phyloP scores from a whole-genome alignment of 2,888 invertebrate genomes.

The Apantesis nais region DNA sequence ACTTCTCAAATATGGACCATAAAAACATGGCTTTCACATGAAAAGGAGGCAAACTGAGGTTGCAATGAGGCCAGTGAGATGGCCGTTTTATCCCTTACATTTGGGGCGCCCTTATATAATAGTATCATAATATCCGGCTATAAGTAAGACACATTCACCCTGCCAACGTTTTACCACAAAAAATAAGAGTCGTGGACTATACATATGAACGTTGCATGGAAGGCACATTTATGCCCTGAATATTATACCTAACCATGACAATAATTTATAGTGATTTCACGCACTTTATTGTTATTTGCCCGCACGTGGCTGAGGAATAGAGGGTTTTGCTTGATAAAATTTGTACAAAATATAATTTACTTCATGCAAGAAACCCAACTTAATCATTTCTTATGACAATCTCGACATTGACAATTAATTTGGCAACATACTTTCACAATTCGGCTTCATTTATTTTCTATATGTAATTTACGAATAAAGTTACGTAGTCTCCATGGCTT shows the following conservation, averaged over 20 bases:
- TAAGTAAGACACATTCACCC: not conserved
- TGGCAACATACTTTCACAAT: not conserved
- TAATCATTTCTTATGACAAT: not conserved
- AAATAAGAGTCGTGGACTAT: slow-evolving; percentile 3
- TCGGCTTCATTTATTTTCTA: not conserved
- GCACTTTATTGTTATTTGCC: slow-evolving; percentile 51
- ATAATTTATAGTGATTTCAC: slow-evolving; percentile 15
- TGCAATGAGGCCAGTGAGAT: not conserved
- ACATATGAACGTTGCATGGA: not conserved
- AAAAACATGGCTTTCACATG: not conserved
- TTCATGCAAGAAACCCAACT: not conserved
- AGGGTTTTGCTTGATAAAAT: slow-evolving; percentile 8
- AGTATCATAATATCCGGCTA: not conserved
- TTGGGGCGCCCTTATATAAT: not conserved
- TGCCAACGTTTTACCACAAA: slow-evolving; percentile 8
- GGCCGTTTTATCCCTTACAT: not conserved
- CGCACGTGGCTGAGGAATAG: slow-evolving; percentile 13
- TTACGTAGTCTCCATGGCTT: too few species aligned
- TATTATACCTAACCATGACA: slow-evolving; percentile 6
- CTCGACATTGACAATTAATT: not conserved
- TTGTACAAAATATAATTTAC: slow-evolving; percentile 9
- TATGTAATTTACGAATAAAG: too few species aligned
- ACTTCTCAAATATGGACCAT: not conserved
- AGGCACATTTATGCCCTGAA: not conserved
- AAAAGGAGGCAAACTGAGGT: not conserved